Base-by-base conservation (phyloP, 2,797 vertebrate species). In the Cetoscarus ocellatus region DNA sequence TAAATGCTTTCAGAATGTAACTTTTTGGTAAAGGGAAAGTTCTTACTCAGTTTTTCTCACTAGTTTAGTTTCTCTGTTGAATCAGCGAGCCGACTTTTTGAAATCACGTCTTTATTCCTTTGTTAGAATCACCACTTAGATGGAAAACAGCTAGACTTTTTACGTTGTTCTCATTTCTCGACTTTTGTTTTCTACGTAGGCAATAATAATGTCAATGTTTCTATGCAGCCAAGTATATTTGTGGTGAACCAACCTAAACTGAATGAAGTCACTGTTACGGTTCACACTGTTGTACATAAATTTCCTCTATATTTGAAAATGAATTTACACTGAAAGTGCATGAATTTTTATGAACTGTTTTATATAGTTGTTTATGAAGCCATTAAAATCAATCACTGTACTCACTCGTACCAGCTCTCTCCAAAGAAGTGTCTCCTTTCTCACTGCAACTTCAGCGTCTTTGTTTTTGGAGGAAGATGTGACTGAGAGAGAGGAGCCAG, bases 151-250 rank as follows among this genome's bases (percentile, higher is more conserved):
- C 61, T 86, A 86, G 57, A 85, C 68, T 86, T 89, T 89, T 88
- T 86, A 83, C 92, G 88, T 91, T 78, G 27, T 88, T 85, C 84
- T 91, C 66, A 52, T 84, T 83, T 66, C 61, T 79, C 85, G 66
- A 70, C 48, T 70, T 83, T 93, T 82, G 80, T 91, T 93, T 92
- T 93, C 93, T 93, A 92, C 86, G 92, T 95, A 94, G 96, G 97
- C 97, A 98, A 97, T 99, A 97, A 98, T 96, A 96, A 98, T 96
- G 93, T 96, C 93, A 93, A 94, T 95, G 93, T 96, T 85, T 96
- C 97, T 98, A 99, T 98, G 97, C 97, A 99, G 96, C 93, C 95
- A 96, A 95, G 94, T 96, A 95, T 95, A 96, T 95, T 96, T 96
- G 95, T 95, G 94, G 92, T 94, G 83, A 53, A 95, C 93, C 88